These are phyloP conservation scores for Busseola fusca DNA, from an alignment of 2,888 invertebrate genomes.

Conservation along the genomic window DNA sequence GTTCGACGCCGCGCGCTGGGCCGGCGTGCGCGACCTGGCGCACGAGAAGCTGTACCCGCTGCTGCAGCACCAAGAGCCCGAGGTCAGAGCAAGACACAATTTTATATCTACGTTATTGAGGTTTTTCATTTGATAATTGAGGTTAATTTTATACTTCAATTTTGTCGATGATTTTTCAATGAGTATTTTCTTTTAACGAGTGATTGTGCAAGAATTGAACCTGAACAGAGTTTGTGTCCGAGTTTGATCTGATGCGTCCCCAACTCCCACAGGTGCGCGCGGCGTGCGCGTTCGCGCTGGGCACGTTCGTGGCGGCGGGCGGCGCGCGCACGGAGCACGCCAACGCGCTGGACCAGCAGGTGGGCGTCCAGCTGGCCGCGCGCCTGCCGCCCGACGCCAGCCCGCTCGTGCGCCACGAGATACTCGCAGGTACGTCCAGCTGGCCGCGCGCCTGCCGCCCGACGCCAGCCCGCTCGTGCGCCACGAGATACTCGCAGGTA, in stretches of 20 bases:
- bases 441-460: conserved; percentile 92
- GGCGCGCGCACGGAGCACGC: conserved; percentile 97
- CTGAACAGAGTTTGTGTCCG: neutral
- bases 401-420: conserved; percentile 95
- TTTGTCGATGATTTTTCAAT: neutral
- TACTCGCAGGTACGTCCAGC: conserved; percentile 90
- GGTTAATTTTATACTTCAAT: neutral
- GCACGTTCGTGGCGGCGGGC: conserved; percentile 96
- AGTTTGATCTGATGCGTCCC: neutral
- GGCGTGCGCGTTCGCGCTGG: conserved; percentile 97
- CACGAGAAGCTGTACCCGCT: conserved; percentile 97
- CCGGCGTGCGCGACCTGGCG: conserved; percentile 98
- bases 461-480: conserved; percentile 96
- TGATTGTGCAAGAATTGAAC: neutral
- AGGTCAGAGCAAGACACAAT: conserved; percentile 85
- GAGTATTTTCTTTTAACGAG: neutral
- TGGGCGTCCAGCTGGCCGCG: conserved; percentile 95
- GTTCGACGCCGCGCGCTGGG: conserved; percentile 95
- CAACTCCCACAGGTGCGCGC: conserved; percentile 93
- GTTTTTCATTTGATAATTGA: neutral
- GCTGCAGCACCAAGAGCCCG: conserved; percentile 94
- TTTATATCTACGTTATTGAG: neutral
- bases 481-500: conserved; percentile 90
- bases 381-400: conserved; percentile 94
- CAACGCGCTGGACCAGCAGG: conserved; percentile 97